Evolutionary conservation across 2,113 vertebrate genomes (phyloP), one percentile per base, ranked within the genome.

Genomic region (Oxyura jamaicensis): DNA sequence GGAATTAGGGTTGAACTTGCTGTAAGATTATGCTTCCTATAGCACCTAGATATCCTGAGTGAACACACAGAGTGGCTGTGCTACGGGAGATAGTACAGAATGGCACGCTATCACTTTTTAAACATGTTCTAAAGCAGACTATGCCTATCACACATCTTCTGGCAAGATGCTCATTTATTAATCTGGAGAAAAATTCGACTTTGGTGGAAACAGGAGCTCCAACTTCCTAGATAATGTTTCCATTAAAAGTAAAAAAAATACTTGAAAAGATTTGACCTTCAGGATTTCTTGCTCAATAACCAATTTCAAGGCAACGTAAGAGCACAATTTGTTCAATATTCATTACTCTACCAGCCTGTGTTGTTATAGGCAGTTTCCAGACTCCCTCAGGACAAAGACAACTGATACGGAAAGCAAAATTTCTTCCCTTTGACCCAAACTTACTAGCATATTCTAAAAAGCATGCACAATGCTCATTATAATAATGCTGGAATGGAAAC

Each of bases 361-460:
- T 6, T 62, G 41, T 26, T 82, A n/a, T 2, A 81, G 68, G 31
- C 77, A 59, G 56, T 6, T 36, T 11, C 74, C 74, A 16, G 93
- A 75, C 55, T 71, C 65, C 41, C 41, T 55, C 52, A 44, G 69
- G 77, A 77, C 74, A 89, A 78, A 81, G 62, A n/a, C 16, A 86
- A 39, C 33, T 2, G 1, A 46, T 0, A 71, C 0, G 48, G 28
- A 56, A 73, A 18, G 74, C 2, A 10, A 29, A 52, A 42, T 58
- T 91, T 76, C 44, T 80, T 80, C 80, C 46, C 78, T 93, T 28
- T 83, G 55, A 66, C 83, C 83, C 73, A 96, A 74, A 91, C 11
- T 56, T 73, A 81, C 39, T 42, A 65, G 58, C 0, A 0, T 72
- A 65, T 67, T 94, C 81, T 13, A 58, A 84, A 81, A 74, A 23